These are phyloP conservation scores for Lycia hirtaria DNA, from an alignment of 2,888 invertebrate genomes.

Conservation along the genomic window DNA sequence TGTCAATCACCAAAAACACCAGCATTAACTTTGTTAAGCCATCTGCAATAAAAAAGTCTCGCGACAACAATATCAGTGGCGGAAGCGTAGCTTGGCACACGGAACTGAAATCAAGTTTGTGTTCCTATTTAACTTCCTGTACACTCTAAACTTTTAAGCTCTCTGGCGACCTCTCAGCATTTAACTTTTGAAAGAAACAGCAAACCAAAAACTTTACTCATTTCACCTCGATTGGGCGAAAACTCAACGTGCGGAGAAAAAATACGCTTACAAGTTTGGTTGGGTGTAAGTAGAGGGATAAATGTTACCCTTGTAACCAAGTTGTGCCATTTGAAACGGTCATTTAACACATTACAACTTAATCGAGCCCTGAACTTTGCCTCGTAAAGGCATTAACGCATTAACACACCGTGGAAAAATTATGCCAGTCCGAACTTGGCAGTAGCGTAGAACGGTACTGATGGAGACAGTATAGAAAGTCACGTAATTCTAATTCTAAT, in stretches of 20 bases:
- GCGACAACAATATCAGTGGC: neutral
- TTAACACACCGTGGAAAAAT: slow-evolving; percentile 47
- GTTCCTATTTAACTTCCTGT: slow-evolving; percentile 20
- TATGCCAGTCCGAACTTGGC: slow-evolving; percentile 33
- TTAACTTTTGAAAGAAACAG: slow-evolving; percentile 18
- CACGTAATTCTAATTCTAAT: too few relatives aligned
- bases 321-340: slow-evolving; percentile 34
- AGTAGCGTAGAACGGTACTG: slow-evolving; percentile 4
- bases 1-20: too few relatives aligned
- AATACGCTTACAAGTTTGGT: slow-evolving; percentile 17
- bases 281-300: slow-evolving; percentile 19
- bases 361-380: slow-evolving; percentile 34
- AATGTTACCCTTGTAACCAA: slow-evolving; percentile 30
- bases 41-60: neutral
- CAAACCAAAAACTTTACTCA: slow-evolving; percentile 21
- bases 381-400: slow-evolving; percentile 43
- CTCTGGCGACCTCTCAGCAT: slow-evolving; percentile 13
- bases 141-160: slow-evolving; percentile 14
- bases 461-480: slow-evolving; percentile 12
- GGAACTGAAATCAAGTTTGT: slow-evolving; percentile 16
- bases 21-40: too few relatives aligned
- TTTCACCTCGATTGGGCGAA: slow-evolving; percentile 17
- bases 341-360: slow-evolving; percentile 38
- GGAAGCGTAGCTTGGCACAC: slow-evolving; percentile 2
- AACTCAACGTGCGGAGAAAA: slow-evolving; percentile 14